A percentile compares a stretch with the other conserved stretches of the same genome.
phyloP scores from a whole-genome alignment of 2,888 invertebrate species.

The Pseudoips prasinana region DNA sequence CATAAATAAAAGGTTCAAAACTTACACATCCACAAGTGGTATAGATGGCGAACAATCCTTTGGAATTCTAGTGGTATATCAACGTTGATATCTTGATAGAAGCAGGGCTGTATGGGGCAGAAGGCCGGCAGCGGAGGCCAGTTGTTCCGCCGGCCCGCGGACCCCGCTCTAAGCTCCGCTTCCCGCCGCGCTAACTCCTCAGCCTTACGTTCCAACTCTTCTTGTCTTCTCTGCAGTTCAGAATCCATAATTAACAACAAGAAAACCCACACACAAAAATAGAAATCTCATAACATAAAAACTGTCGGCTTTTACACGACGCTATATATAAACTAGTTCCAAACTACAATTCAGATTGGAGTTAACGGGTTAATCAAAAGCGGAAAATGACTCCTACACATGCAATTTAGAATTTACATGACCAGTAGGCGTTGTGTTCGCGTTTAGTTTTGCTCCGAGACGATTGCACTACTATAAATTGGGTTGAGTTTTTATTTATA shows the following conservation, averaged over 20 bases:
- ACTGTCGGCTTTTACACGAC: too few species aligned
- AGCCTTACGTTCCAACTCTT: constrained; percentile 95
- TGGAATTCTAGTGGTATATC: constrained; percentile 99
- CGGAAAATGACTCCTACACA: constrained; percentile 29
- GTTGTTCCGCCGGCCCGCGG: constrained; percentile 92
- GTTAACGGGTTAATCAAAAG: constrained; percentile 22
- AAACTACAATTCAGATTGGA: constrained; percentile 3
- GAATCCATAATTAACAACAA: not conserved
- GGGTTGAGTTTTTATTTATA: too few species aligned
- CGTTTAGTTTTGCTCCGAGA: constrained; percentile 8
- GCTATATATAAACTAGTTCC: too few species aligned
- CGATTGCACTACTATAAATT: too few species aligned
- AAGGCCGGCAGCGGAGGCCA: constrained; percentile 98
- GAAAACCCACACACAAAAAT: too few species aligned
- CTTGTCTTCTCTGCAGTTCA: constrained; percentile 87
- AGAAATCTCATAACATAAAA: too few species aligned
- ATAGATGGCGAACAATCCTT: constrained; percentile 95
- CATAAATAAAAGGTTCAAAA: constrained; percentile 45
- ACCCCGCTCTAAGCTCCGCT: constrained; percentile 88
- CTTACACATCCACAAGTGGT: constrained; percentile 99
- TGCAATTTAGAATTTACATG: constrained; percentile 24
- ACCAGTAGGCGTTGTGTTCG: constrained; percentile 19
- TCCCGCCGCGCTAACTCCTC: constrained; percentile 94
- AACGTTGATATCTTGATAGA: constrained; percentile 99
- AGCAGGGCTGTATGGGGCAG: constrained; percentile 97